Evolutionary conservation across 1,140 invertebrate species (phyloP), one percentile per base, ranked within the genome.

Genomic region (Lepeophtheirus salmonis): DNA sequence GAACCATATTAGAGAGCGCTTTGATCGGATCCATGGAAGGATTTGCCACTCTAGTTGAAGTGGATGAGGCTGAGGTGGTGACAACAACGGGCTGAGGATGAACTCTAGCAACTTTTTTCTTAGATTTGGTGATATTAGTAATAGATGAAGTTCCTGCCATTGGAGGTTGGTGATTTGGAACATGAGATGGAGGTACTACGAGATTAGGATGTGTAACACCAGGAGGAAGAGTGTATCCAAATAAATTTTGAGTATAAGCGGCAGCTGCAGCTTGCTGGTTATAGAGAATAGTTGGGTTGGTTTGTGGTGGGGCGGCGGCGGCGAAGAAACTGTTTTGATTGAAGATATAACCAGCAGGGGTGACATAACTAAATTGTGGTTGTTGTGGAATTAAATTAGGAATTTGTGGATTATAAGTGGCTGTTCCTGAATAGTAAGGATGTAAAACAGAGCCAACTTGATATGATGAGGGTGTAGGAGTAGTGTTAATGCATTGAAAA

Each of bases 1-100:
- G 3, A 20, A 25, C 23, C 55, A 57, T 57, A 16, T 25, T 57
- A 4, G 22, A 17, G 17, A 57, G 22, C 1, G 55, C 55, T 30
- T 57, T 57, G 22, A 57, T 57, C 17, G 55, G 55, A 21, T 57
- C 55, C 23, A 57, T 16, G n/a, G n/a, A 18, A 10, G n/a, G n/a
- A 22, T 22, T 12, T 16, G 12, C n/a, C 6, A 10, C 6, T 4
- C n/a, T 21, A 3, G 52, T 14, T 2, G 52, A 23, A 54, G 52
- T 54, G 13, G 30, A 41, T n/a, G 30, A 21, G 3, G 16, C 20
- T 54, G 3, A 24, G 10, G n/a, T 54, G 22, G 13, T 20, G 2
- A 17, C 16, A n/a, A n/a, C n/a, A n/a, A n/a, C n/a, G 1, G 55
- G 55, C 25, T 57, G 55, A 2, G 55, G 55, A 14, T 57, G 55